Evolutionary conservation across 2,888 invertebrate species (phyloP).

Genomic region (Sarcophaga caerulescens): DNA sequence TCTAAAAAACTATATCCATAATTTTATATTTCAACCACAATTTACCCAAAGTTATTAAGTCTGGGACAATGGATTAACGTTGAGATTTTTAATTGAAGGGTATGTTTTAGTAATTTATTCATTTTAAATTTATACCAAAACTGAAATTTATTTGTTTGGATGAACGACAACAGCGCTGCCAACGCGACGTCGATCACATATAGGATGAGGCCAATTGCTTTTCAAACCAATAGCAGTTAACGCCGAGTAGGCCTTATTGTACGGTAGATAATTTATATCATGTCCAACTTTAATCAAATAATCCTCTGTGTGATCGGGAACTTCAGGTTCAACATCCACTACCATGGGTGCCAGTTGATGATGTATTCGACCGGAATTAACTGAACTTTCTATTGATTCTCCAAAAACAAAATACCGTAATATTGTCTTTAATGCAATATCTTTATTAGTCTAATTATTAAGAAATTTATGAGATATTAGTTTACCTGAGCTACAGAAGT

Average conservation of each 20-base stretch:
- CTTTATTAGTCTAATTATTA: not conserved
- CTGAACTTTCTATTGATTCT: slow-evolving; percentile 85
- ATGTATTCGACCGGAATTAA: slow-evolving; percentile 89
- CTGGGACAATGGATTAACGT: no score
- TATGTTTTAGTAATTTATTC: no score
- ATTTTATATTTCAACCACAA: no score
- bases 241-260: slow-evolving; percentile 83
- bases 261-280: slow-evolving; percentile 71
- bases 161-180: slow-evolving; percentile 75
- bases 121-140: no score
- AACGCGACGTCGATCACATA: slow-evolving; percentile 81
- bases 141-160: slow-evolving; percentile 4
- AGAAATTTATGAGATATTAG: not conserved
- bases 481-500: slow-evolving; percentile 85
- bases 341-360: slow-evolving; percentile 92
- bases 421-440: slow-evolving; percentile 82
- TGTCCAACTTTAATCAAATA: slow-evolving; percentile 79
- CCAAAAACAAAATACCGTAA: slow-evolving; percentile 86
- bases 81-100: no score
- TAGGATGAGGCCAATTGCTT: slow-evolving; percentile 77
- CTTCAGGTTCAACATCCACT: slow-evolving; percentile 86
- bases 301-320: slow-evolving; percentile 81
- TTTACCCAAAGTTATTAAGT: no score
- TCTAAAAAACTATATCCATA: no score
- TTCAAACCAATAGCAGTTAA: slow-evolving; percentile 82